These are phyloP conservation scores for Patella pellucida DNA, from an alignment of 2,888 invertebrate genomes.

Conservation along the genomic window DNA sequence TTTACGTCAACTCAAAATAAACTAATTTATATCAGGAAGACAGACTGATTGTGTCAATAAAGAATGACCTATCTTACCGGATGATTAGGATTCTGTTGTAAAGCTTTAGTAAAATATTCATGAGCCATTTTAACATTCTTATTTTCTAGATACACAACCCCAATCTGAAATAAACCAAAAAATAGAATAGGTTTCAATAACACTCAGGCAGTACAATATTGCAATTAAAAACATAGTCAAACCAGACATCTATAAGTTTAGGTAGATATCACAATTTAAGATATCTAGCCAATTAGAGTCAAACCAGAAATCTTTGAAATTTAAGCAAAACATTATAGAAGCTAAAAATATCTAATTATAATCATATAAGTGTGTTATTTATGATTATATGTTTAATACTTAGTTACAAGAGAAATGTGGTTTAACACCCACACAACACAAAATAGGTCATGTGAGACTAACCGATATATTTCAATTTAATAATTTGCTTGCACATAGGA, in stretches of 20 bases:
- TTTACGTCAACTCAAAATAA: neutral
- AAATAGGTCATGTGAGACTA: too few species aligned
- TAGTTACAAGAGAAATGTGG: too few species aligned
- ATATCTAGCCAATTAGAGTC: neutral
- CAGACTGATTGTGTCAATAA: neutral
- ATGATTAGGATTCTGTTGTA: conserved; percentile 93
- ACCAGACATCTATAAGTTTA: neutral
- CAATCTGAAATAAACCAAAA: conserved; percentile 75
- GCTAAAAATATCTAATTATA: too few species aligned
- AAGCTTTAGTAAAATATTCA: conserved; percentile 91
- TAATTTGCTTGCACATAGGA: too few species aligned
- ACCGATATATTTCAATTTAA: too few species aligned
- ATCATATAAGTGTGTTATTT: too few species aligned
- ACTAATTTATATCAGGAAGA: neutral
- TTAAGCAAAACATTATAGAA: neutral
- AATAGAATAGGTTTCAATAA: too few species aligned
- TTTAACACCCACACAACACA: too few species aligned
- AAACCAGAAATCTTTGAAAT: neutral
- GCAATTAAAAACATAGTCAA: too few species aligned
- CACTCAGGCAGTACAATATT: too few species aligned
- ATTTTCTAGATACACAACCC: conserved; percentile 93
- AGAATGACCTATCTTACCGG: conserved; percentile 73
- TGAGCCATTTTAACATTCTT: conserved; percentile 91
- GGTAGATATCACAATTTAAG: neutral
- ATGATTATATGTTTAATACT: too few species aligned